Percentiles rank a stretch among this genome's conserved stretches.
Conservation (phyloP, 2,113 vertebrate species). For the Sciurus niger region DNA sequence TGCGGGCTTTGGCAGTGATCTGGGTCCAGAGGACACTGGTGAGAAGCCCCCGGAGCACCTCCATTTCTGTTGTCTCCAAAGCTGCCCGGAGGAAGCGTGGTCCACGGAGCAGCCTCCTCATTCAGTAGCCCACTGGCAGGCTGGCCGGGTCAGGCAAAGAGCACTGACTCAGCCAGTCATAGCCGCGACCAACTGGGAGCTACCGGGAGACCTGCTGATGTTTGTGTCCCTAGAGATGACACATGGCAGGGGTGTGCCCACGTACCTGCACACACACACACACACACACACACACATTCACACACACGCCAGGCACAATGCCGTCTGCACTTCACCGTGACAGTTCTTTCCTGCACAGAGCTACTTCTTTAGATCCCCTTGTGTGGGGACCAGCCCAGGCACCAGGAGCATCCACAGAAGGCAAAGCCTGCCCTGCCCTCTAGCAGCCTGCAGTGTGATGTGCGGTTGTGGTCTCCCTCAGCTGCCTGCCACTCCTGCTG, state of each 20-base stretch:
- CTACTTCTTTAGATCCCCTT: neutral
- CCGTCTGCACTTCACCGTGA: neutral
- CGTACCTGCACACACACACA: no score
- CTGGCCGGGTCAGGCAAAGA: neutral
- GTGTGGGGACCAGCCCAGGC: neutral
- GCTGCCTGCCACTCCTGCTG: neutral
- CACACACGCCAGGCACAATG: no score
- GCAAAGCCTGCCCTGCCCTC: neutral
- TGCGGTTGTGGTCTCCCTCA: fast-evolving
- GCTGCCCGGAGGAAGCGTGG: neutral
- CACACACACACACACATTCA: fast-evolving
- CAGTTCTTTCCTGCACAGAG: neutral
- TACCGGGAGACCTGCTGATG: neutral
- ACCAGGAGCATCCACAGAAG: fast-evolving
- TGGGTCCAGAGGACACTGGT: fast-evolving
- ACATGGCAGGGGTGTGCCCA: fast-evolving
- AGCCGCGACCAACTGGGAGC: neutral
- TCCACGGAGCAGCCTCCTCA: neutral
- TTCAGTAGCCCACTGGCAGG: no score
- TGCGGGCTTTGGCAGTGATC: fast-evolving
- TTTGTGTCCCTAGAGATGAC: neutral
- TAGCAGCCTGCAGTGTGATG: fast-evolving
- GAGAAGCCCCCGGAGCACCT: neutral
- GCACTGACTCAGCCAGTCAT: neutral
- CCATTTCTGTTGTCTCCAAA: no score